Evolutionary conservation across 2,797 vertebrate genomes (phyloP).

Genomic region (Chromis chromis): DNA sequence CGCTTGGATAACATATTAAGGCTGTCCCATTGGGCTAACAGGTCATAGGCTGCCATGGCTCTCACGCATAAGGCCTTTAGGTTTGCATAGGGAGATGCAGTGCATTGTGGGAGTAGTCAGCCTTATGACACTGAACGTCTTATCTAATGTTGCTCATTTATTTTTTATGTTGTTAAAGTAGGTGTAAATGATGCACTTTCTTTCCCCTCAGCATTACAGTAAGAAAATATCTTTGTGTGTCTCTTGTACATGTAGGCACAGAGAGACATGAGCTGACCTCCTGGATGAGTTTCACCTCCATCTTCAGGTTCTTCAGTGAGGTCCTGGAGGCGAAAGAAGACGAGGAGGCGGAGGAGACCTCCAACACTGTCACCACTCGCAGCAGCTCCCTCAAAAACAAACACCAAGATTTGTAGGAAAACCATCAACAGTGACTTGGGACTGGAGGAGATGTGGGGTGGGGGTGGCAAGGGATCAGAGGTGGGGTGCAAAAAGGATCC

Average conservation of each 20-base stretch:
- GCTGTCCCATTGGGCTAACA: slow-evolving; percentile 63
- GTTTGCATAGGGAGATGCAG: slow-evolving; percentile 29
- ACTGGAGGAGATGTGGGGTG: slow-evolving; percentile 4
- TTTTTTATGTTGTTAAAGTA: slow-evolving; percentile 2
- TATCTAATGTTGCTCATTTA: slow-evolving; percentile 16
- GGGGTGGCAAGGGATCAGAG: not conserved
- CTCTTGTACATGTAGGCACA: slow-evolving; percentile 85
- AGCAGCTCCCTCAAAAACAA: slow-evolving; percentile 92
- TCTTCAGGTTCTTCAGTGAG: slow-evolving; percentile 92
- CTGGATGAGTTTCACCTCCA: slow-evolving; percentile 94
- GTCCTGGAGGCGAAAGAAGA: slow-evolving; percentile 85
- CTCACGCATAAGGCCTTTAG: slow-evolving; percentile 61
- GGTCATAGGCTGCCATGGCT: slow-evolving; percentile 76
- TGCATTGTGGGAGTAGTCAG: slow-evolving; percentile 37
- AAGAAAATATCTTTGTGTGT: slow-evolving; percentile 29
- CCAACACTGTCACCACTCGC: slow-evolving; percentile 85
- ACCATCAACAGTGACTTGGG: slow-evolving; percentile 37
- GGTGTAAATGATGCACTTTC: not conserved
- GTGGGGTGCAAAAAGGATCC: slow-evolving; percentile 34
- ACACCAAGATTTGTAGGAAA: slow-evolving; percentile 90
- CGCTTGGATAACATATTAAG: slow-evolving; percentile 77
- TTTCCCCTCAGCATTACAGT: slow-evolving; percentile 6
- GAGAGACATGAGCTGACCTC: slow-evolving; percentile 97
- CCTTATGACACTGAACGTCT: slow-evolving; percentile 16
- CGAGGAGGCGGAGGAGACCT: slow-evolving; percentile 83